Evolutionary conservation across 2,888 invertebrate species (phyloP), one percentile per base, ranked within the genome.

Genomic region (Polymixis lichenea): DNA sequence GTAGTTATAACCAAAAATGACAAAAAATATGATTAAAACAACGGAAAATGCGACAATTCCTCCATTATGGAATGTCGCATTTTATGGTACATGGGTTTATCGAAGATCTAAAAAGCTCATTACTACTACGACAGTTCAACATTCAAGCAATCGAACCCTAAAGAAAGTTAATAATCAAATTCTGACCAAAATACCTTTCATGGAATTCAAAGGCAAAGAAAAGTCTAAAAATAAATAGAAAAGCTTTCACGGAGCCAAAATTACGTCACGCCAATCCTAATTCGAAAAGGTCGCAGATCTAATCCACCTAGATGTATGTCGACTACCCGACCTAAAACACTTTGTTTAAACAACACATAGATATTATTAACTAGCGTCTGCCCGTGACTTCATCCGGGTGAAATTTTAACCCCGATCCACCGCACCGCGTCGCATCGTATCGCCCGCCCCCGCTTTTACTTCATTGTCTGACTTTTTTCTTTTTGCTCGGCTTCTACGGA

Each of bases 261-360:
- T 83, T 51, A 71, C 79, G 69, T 78, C 79, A 78, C 61, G 60
- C 67, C 55, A 22, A 61, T 80, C 58, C 51, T 79, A 68, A 84
- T 84, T 73, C n/a, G 25, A 22, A 67, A 78, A 60, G 84, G 84
- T 79, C 70, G 43, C 51, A 55, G 62, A 67, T 71, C 67, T 55
- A 70, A 70, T 64, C 55, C 64, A 64, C 66, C 58, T 56, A 49
- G 19, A 70, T 67, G 43, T 67, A 51, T 58, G 51, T 80, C 46
- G 56, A 74, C 67, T 66, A 32, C 17, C 19, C 51, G 49, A 55
- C 58, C 68, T 15, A 79, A 71, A 19, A 72, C 61, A 84, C 66
- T 85, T 84, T 86, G 38, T 81, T 69, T 69, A 70, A 51, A 55
- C 49, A 78, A 72, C 56, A 65, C 55, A 81, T 72, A 81, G 67